Base-by-base conservation (phyloP, 2,888 invertebrate genomes). In the Sacculina carcini region DNA sequence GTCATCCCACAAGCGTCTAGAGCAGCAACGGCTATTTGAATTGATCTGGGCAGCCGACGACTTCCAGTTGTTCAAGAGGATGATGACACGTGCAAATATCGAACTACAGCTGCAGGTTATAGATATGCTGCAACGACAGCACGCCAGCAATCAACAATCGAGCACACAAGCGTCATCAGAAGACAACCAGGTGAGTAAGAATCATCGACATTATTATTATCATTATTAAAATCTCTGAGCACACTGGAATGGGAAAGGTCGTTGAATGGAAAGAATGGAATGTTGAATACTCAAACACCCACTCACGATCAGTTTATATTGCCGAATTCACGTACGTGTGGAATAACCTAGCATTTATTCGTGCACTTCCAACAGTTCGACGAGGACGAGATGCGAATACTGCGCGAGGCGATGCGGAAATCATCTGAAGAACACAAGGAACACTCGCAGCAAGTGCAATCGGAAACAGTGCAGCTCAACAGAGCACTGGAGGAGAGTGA, bases 1-100 rank as follows among this genome's bases (percentile, higher is more conserved):
- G 2, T 67, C n/a, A 62, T 64, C 52, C 67, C 70, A 57, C 60
- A 32, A 70, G 66, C 62, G 72, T 32, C 67, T 70, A 48, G 73
- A 74, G 60, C 71, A 73, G 58, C 58, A 75, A 73, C 69, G 68
- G 55, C 63, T 75, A 26, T 73, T 78, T 60, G 77, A 78, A 59
- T 77, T 83, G 71, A 82, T 90, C 54, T 83, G 87, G 82, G 87
- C 90, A 0, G 87, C 87, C 1, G 87, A 89, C 62, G 86, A 90
- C 65, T 82, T 78, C 60, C 76, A 78, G 56, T 79, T 87, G 66
- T 90, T 90, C 63, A 78, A 79, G 52, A 75, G 80, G 55, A 81
- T 90, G 78, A 90, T 90, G 90, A 80, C 79, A 7, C 83, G 86
- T 63, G 79, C 84, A 61, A 90, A 90, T 65, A 76, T 89, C 24